These are phyloP conservation scores for Choloepus didactylus DNA, from an alignment of 2,797 vertebrate genomes.

Conservation along the genomic window DNA sequence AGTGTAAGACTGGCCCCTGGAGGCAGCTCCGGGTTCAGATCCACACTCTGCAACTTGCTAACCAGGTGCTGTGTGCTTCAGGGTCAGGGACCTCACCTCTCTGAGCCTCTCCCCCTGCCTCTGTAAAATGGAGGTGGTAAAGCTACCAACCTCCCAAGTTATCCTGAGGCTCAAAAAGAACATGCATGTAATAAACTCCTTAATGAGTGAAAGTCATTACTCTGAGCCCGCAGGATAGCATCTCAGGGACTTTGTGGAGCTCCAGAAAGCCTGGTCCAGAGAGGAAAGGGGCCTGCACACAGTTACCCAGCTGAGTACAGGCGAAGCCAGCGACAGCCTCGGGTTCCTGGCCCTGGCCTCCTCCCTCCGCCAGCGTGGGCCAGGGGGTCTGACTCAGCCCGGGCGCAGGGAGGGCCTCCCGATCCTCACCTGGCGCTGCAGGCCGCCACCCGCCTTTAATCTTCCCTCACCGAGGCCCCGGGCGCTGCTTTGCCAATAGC, in stretches of 20 bases:
- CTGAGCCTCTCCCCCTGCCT: not conserved
- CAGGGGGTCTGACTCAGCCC: conserved; percentile 1
- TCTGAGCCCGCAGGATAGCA: not conserved
- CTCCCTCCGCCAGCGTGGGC: not conserved
- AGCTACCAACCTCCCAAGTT: not conserved
- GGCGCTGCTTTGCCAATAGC: not conserved
- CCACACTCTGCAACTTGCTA: not conserved
- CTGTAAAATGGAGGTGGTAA: not conserved
- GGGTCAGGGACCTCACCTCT: not conserved
- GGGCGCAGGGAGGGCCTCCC: not conserved
- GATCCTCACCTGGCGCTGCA: conserved; percentile 19
- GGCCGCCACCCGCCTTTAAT: conserved; percentile 4
- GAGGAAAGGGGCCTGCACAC: not conserved
- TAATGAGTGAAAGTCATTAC: not conserved
- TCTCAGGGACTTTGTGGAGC: accelerated
- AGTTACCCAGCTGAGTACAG: not conserved
- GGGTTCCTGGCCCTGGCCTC: not conserved
- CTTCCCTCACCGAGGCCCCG: not conserved
- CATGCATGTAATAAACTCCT: too few relatives aligned
- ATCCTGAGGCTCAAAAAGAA: not conserved
- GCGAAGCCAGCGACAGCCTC: not conserved
- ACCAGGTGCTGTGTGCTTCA: not conserved
- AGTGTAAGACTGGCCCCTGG: not conserved
- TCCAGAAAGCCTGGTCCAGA: accelerated
- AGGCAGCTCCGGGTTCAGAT: not conserved